Evolutionary conservation across 2,888 invertebrate species (phyloP).

Genomic region (Netelia virgata): DNA sequence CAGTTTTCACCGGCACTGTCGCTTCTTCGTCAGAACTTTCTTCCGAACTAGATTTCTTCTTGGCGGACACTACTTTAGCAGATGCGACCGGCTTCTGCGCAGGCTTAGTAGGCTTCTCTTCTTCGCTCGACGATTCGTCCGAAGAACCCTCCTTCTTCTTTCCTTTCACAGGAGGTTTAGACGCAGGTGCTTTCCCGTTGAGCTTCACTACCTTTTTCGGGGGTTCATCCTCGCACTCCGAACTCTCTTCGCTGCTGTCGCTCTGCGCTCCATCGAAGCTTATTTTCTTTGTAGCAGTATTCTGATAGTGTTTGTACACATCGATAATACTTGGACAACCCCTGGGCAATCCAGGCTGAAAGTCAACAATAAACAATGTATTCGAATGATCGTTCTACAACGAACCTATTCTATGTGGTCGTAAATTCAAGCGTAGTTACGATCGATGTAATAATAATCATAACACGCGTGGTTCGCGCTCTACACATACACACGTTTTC

Average conservation of each 20-base stretch:
- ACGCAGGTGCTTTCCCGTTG: constrained; percentile 74
- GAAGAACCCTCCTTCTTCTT: constrained; percentile 76
- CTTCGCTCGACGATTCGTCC: constrained; percentile 78
- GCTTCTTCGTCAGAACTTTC: constrained; percentile 78
- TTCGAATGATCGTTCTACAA: background rate
- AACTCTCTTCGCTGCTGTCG: constrained; percentile 81
- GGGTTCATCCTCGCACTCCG: constrained; percentile 79
- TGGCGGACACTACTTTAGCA: constrained; percentile 68
- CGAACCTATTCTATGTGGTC: background rate
- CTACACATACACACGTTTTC: background rate
- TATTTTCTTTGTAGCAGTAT: constrained; percentile 85
- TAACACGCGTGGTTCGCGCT: background rate
- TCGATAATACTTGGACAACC: constrained; percentile 89
- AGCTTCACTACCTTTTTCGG: constrained; percentile 74
- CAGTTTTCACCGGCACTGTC: constrained; percentile 12
- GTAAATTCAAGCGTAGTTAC: background rate
- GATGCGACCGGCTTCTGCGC: constrained; percentile 73
- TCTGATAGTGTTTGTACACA: constrained; percentile 87
- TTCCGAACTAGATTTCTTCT: constrained; percentile 81
- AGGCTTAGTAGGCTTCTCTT: constrained; percentile 78
- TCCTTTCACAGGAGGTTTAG: constrained; percentile 65
- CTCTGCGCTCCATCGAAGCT: constrained; percentile 78
- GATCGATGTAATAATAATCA: too few species aligned
- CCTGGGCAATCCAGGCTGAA: constrained; percentile 88
- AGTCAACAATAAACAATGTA: constrained; percentile 70